Conservation (phyloP, 1,140 invertebrate species). For the Adelges cooleyi region DNA sequence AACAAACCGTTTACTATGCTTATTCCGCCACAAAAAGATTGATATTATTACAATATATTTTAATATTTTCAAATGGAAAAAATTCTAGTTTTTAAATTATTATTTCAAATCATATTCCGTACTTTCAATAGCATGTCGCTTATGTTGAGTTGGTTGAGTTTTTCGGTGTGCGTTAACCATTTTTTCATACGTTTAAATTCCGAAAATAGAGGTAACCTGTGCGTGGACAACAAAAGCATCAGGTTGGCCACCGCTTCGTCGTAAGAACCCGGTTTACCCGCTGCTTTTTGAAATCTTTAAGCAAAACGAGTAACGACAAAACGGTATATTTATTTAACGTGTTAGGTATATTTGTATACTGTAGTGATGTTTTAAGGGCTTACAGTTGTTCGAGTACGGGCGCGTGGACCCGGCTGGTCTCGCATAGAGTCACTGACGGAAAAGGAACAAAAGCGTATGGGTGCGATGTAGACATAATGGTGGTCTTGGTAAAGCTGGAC, state of each 20-base stretch:
- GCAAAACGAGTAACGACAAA: neutral
- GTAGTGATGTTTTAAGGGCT: too few species aligned
- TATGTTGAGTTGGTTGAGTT: conserved; percentile 15
- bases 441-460: conserved; percentile 34
- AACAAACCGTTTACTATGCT: neutral
- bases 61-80: too few species aligned
- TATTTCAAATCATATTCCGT: too few species aligned
- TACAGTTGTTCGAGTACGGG: conserved; percentile 22
- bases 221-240: neutral
- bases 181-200: neutral
- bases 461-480: conserved; percentile 30
- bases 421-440: conserved; percentile 35
- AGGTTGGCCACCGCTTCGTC: neutral
- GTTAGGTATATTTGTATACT: neutral
- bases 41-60: neutral
- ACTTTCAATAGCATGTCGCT: neutral
- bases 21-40: neutral
- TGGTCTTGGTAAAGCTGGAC: conserved; percentile 21
- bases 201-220: neutral
- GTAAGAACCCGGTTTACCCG: neutral
- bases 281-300: neutral
- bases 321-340: neutral
- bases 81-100: too few species aligned
- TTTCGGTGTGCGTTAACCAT: neutral
- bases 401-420: conserved; percentile 34